Conservation (phyloP, 2,113 vertebrate genomes). For the Poicephalus gulielmi region DNA sequence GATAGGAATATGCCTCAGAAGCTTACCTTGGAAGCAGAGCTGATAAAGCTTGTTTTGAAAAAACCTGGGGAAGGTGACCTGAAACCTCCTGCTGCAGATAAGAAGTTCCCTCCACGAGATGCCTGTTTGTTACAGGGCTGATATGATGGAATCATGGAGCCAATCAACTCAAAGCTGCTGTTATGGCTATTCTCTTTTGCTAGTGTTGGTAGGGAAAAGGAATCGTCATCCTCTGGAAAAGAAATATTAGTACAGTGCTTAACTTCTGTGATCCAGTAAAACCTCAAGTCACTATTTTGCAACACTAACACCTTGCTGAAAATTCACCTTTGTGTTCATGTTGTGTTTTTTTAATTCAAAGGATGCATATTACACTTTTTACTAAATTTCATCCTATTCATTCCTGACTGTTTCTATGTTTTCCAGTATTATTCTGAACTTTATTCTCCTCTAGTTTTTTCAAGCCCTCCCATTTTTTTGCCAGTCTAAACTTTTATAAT, state of each 20-base stretch:
- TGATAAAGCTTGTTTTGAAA: slow-evolving; percentile 88
- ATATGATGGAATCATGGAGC: slow-evolving; percentile 94
- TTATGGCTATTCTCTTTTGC: slow-evolving; percentile 94
- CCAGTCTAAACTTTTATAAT: neutral
- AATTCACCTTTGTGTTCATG: neutral
- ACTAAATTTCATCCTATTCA: neutral
- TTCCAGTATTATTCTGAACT: neutral
- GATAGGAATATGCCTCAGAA: neutral
- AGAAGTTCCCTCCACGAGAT: slow-evolving; percentile 69
- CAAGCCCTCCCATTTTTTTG: neutral
- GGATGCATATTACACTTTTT: neutral
- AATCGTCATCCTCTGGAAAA: slow-evolving; percentile 89
- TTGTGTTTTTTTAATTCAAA: neutral
- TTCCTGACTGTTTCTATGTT: neutral
- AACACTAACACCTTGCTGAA: neutral
- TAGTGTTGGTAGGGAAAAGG: slow-evolving; percentile 79
- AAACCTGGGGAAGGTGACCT: slow-evolving; percentile 92
- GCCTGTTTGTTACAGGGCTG: slow-evolving; percentile 86
- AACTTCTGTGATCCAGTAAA: neutral
- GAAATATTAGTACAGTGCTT: neutral
- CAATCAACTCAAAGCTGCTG: slow-evolving; percentile 94
- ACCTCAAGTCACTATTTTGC: neutral
- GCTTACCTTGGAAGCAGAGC: slow-evolving; percentile 92
- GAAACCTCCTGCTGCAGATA: slow-evolving; percentile 71
- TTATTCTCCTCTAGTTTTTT: neutral